Percentiles rank a stretch among this genome's conserved stretches.
Conservation (phyloP, 2,888 invertebrate species). For the Thymelicus sylvestris region DNA sequence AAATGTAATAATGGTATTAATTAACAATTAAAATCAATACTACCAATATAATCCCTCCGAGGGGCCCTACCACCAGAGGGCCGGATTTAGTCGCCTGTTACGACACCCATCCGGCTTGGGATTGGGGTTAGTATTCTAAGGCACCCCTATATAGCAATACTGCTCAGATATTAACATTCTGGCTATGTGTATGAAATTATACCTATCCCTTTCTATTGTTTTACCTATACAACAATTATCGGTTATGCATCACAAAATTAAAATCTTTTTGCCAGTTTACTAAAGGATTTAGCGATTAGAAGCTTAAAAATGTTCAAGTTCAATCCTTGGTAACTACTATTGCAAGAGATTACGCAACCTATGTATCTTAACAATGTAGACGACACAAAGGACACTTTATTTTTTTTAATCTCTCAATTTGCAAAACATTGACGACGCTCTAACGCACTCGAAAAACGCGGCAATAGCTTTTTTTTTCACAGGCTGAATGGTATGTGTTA, state of each 20-base stretch:
- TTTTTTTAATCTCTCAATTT: slow-evolving; percentile 44
- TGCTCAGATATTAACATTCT: too few relatives aligned
- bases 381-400: slow-evolving; percentile 42
- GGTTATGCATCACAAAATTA: neutral
- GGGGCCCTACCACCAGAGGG: too few relatives aligned
- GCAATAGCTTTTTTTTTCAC: slow-evolving; percentile 36
- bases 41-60: too few relatives aligned
- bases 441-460: slow-evolving; percentile 51
- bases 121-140: too few relatives aligned
- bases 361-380: slow-evolving; percentile 3
- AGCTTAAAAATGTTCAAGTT: neutral
- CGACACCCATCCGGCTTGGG: too few relatives aligned
- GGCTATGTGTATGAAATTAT: too few relatives aligned
- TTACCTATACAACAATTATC: too few relatives aligned
- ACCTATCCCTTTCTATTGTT: too few relatives aligned
- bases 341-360: slow-evolving; percentile 21
- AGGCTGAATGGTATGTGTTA: slow-evolving; percentile 24
- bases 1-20: too few relatives aligned
- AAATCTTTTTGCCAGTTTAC: neutral
- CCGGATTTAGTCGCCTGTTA: too few relatives aligned
- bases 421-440: slow-evolving; percentile 55
- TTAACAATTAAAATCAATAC: too few relatives aligned
- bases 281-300: neutral
- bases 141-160: too few relatives aligned
- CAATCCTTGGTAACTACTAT: neutral